Evolutionary conservation across 1,140 invertebrate species (phyloP).

Genomic region (Drosophila persimilis): DNA sequence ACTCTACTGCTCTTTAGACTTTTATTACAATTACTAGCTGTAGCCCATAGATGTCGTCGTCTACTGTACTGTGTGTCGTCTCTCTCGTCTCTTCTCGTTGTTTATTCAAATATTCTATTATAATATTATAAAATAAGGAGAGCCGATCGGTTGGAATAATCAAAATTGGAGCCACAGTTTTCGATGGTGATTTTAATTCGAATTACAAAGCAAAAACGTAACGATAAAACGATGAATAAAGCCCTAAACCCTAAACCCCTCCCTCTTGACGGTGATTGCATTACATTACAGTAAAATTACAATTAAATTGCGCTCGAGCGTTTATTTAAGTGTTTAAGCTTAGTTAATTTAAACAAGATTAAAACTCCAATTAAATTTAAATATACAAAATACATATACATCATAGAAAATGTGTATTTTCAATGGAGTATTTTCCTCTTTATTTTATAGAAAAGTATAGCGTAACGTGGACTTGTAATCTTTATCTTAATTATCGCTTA

Average conservation of each 20-base stretch:
- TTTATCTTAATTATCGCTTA: no score
- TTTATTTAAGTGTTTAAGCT: slow-evolving; percentile 78
- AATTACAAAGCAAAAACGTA: slow-evolving; percentile 38
- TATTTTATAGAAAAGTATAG: no score
- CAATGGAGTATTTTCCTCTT: neutral
- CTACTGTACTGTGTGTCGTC: slow-evolving; percentile 61
- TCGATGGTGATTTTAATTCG: slow-evolving; percentile 76
- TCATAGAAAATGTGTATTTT: neutral
- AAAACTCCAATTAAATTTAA: slow-evolving; percentile 79
- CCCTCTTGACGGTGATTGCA: slow-evolving; percentile 23
- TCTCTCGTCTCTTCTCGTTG: slow-evolving; percentile 57
- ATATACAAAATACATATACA: slow-evolving; percentile 67
- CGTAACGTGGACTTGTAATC: no score
- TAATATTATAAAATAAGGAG: slow-evolving; percentile 29
- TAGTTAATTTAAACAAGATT: slow-evolving; percentile 75
- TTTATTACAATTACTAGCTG: slow-evolving; percentile 78
- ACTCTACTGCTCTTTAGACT: slow-evolving; percentile 59
- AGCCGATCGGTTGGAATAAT: slow-evolving; percentile 43
- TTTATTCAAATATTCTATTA: slow-evolving; percentile 55
- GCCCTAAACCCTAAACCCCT: neutral
- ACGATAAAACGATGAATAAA: slow-evolving; percentile 39
- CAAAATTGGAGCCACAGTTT: slow-evolving; percentile 66
- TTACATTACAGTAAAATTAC: slow-evolving; percentile 32
- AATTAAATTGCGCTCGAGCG: slow-evolving; percentile 56
- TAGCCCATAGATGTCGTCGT: slow-evolving; percentile 38